Evolutionary conservation across 2,888 invertebrate species (phyloP).

Genomic region (Perdita meconis): DNA sequence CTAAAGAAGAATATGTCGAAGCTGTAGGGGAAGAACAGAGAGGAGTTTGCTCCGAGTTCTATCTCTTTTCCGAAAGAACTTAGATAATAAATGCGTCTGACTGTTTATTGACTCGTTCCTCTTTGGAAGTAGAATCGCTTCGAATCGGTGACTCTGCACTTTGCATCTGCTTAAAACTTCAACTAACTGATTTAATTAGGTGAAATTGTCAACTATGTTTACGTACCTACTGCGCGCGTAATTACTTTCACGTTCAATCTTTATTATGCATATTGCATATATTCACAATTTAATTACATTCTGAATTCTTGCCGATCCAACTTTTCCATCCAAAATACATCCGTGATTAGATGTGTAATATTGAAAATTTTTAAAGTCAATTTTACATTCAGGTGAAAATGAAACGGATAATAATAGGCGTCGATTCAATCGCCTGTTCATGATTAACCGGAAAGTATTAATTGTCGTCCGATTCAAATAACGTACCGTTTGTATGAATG

Average conservation of each 20-base stretch:
- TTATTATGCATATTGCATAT: neutral
- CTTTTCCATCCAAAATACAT: neutral
- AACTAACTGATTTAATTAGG: neutral
- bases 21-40: neutral
- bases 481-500: constrained; percentile 6
- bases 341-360: neutral
- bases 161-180: neutral
- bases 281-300: constrained; percentile 13
- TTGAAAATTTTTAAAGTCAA: neutral
- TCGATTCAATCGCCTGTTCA: constrained; percentile 1
- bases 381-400: neutral
- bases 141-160: neutral
- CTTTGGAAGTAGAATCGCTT: constrained; percentile 1
- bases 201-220: neutral
- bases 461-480: constrained; percentile 21
- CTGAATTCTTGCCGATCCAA: neutral
- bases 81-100: no score
- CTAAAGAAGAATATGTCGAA: neutral
- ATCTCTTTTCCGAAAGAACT: no score
- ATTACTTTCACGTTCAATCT: neutral
- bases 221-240: constrained; percentile 4
- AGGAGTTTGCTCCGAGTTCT: no score
- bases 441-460: neutral
- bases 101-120: neutral
- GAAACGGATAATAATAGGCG: neutral